These are phyloP conservation scores for Pogonocherus hispidulus DNA, from an alignment of 2,888 invertebrate species.

Conservation along the genomic window DNA sequence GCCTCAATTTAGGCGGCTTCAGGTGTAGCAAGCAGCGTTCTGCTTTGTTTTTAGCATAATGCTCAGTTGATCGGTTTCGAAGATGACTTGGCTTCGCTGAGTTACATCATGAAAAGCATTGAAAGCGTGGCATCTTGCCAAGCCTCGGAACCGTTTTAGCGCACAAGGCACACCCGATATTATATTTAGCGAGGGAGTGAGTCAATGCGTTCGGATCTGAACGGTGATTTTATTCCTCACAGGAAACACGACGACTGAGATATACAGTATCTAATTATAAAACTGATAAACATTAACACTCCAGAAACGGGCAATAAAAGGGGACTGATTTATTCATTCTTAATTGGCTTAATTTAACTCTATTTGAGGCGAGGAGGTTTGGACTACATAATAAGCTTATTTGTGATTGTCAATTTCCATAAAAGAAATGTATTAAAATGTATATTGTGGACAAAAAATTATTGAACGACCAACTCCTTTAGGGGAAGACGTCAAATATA, in stretches of 20 bases:
- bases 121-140: conserved; percentile 54
- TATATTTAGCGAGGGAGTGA: conserved; percentile 58
- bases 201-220: conserved; percentile 42
- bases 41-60: conserved; percentile 17
- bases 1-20: conserved; percentile 4
- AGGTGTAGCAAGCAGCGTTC: conserved; percentile 3
- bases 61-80: conserved; percentile 20
- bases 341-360: conserved; percentile 15
- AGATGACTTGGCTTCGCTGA: conserved; percentile 31
- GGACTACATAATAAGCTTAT: neutral
- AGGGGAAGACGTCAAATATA: too few relatives aligned
- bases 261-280: conserved; percentile 29
- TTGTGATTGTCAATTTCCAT: neutral
- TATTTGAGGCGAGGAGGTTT: neutral
- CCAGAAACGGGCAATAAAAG: conserved; percentile 10
- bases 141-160: conserved; percentile 55
- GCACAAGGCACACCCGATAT: conserved; percentile 55
- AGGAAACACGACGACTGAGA: conserved; percentile 32
- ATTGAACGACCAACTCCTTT: too few relatives aligned
- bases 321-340: neutral
- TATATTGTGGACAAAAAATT: too few relatives aligned
- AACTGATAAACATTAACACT: conserved; percentile 20
- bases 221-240: conserved; percentile 37
- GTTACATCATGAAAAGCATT: conserved; percentile 36
- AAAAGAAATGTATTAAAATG: too few relatives aligned